Base-by-base conservation (phyloP, 2,797 vertebrate genomes). In the Myripristis murdjan region DNA sequence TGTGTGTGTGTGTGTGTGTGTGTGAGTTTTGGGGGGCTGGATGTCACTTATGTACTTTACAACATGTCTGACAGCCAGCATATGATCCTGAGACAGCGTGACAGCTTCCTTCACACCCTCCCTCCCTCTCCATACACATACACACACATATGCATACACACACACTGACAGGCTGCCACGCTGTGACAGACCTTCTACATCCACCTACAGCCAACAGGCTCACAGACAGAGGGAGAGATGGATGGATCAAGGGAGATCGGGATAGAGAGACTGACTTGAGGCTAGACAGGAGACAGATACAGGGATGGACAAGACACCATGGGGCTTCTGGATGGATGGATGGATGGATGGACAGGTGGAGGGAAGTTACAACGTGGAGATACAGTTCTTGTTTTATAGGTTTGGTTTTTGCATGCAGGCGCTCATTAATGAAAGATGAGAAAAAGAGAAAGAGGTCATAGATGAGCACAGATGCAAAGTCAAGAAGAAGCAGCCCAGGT, bases 51-150 rank as follows among this genome's bases (percentile, higher is more conserved):
- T n/a, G n/a, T n/a, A n/a, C 60, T 84, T 88, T 87, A 72, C 71
- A 85, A 57, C 56, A 63, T 87, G 82, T 91, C 90, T 91, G 88
- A 93, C 90, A 92, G 87, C 69, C 87, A 92, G 78, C 92, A 94
- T 93, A 94, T 94, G 93, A 94, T 91, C 89, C 82, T 94, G 88
- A 95, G 92, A 92, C 74, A 88, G 88, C 68, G 39, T 93, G 93
- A 94, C 90, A 89, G 90, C 84, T 87, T 83, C 83, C 46, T 87
- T 89, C 86, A 87, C 82, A 73, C 81, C 73, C 83, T n/a, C n/a
- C n/a, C n/a, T n/a, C 46, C 77, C 66, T 66, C 69, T 56, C 28
- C 46, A 63, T 31, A 64, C 56, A 62, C 67, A 46, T 66, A 37
- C 60, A 20, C 37, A 24, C 60, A 28, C 47, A 26, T 58, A 33